Base-by-base conservation (phyloP, 2,113 vertebrate genomes). In the Ailuropoda melanoleuca region DNA sequence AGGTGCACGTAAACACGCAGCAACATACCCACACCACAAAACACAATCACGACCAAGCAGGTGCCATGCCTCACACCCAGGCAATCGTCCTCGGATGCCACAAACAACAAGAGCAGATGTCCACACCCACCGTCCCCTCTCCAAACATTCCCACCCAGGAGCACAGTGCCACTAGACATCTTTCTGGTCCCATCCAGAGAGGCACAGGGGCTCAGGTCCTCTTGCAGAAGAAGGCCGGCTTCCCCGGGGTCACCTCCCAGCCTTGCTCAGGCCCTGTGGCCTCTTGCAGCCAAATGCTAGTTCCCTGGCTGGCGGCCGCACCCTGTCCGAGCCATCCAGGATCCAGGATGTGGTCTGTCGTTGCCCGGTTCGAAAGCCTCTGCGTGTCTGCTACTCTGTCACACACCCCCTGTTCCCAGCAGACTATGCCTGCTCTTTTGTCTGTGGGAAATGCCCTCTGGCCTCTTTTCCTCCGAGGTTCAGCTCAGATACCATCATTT, bases 311-410 rank as follows among this genome's bases (percentile, higher is more conserved):
- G 6, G 43, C 29, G 9, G 14, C 66, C 12, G 17, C 24, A 50
- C 12, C 23, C 34, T 6, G 8, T 46, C 56, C 29, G 7, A 6
- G 7, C 58, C 46, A 46, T 8, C 58, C 46, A 46, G 37, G 64
- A 23, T 43, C 58, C 26, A 17, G 18, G 14, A 50, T 39, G 75
- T 80, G 34, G 31, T 58, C 62, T 13, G n/a, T 11, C 4, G 37
- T 37, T 60, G 34, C 48, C 70, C 39, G 68, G 56, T 75, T n/a
- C 48, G 55, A 31, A 46, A 75, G 48, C 80, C 48, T 43, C 43
- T 31, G 1, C 3, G 4, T 1, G 14, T 60, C 60, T n/a, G 0
- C 17, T 0, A 0, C 7, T 23, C 46, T 23, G 62, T 88, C 37
- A 23, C 75, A 70, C 31, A 21, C 14, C 43, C 18, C 14, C 34